Base-by-base conservation (phyloP, 2,797 vertebrate genomes). In the Alfaro cultratus region DNA sequence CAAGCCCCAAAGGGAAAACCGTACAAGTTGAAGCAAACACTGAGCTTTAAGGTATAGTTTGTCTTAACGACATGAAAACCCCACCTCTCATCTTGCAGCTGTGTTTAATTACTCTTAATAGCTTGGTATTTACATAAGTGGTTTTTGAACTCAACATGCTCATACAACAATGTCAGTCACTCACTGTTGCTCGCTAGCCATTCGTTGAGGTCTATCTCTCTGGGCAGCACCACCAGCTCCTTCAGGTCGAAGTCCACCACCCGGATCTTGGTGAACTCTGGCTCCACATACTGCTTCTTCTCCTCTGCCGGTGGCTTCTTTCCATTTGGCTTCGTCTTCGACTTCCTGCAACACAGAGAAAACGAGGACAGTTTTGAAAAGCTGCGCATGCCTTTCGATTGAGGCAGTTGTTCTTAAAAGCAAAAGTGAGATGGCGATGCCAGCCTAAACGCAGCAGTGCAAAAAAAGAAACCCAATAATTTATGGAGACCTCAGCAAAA, bases 171-270 rank as follows among this genome's bases (percentile, higher is more conserved):
- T n/a, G 46, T 29, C 0, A 29, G 80, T n/a, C 15, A 97, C 98
- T 94, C 92, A 99, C 98, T 98, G 94, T 98, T 99, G 96, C 97
- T 99, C 85, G 99, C 98, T 77, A 99, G 97, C 99, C 99, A 99
- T 94, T 99, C 98, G 0, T 99, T 99, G 94, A 99, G 98, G 95
- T 99, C 99, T 77, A 99, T 99, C 96, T 99, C 99, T 76, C 97
- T 96, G 64, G 98, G 99, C 92, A 99, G 93, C 92, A 97, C 96
- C 93, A 99, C 99, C 94, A 99, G 96, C 88, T 99, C 98, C 95
- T 98, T 98, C 83, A 99, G 97, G 88, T 98, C 97, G 0, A 98
- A 98, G 94, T 99, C 99, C 0, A 98, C 96, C 91, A 99, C 98
- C 13, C 98, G 95, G 86, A 98, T 97, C 88, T 97, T 97, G 45